Evolutionary conservation across 1,140 invertebrate species (phyloP).

Genomic region (Marisa cornuarietis): DNA sequence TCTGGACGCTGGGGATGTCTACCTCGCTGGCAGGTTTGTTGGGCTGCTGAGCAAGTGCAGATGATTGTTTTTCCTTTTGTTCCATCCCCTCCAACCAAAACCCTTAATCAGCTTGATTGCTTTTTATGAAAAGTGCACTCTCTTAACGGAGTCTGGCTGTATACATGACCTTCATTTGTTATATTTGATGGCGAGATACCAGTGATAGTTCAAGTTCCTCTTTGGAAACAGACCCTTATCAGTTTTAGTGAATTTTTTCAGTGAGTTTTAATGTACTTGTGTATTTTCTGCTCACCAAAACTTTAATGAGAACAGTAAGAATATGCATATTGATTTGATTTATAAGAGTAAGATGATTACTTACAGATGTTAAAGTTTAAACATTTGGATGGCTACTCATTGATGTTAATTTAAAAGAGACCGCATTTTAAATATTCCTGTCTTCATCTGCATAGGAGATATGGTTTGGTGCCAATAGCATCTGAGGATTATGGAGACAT

Average conservation of each 20-base stretch:
- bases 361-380: not conserved
- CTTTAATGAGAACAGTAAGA: not conserved
- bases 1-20: conserved; percentile 66
- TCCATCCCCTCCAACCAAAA: no score
- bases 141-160: no score
- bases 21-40: conserved; percentile 62
- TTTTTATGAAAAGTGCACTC: no score
- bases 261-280: no score
- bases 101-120: no score
- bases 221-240: no score
- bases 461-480: conserved; percentile 64
- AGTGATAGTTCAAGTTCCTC: no score
- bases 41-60: not conserved
- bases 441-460: conserved; percentile 44
- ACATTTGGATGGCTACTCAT: not conserved
- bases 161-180: no score
- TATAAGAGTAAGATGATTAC: not conserved
- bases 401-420: not conserved
- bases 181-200: no score
- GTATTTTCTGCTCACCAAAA: no score
- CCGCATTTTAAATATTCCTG: not conserved
- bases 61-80: no score
- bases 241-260: no score
- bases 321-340: not conserved
- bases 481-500: conserved; percentile 66